A percentile compares a stretch with the other conserved stretches of the same genome.
Evolutionary conservation across 2,888 invertebrate genomes (phyloP).

Genomic region (Ganaspis brasiliensis): DNA sequence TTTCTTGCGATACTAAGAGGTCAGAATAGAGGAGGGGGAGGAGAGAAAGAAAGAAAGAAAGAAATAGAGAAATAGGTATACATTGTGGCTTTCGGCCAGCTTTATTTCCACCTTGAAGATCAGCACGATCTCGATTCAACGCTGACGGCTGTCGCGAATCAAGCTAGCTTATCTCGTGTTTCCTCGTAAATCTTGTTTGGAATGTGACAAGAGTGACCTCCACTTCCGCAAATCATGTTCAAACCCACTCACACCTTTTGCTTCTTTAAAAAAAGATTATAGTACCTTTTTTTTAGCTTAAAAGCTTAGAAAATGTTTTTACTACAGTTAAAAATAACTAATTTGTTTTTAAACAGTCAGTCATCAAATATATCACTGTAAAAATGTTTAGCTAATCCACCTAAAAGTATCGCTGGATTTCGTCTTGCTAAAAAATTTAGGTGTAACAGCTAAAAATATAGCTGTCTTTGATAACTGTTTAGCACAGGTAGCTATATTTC

Average conservation of each 20-base stretch:
- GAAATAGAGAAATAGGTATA: constrained; percentile 27
- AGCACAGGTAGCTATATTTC: no score
- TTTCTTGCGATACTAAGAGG: constrained; percentile 33
- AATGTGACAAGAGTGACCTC: constrained; percentile 43
- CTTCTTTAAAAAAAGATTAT: not conserved
- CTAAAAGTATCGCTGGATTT: no score
- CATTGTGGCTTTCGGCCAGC: constrained; percentile 51
- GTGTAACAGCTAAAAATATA: no score
- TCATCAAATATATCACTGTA: no score
- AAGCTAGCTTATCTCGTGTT: constrained; percentile 46
- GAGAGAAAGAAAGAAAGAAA: constrained; percentile 14
- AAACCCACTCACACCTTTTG: not conserved
- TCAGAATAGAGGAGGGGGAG: constrained; percentile 17
- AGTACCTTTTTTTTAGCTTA: no score
- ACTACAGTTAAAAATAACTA: no score
- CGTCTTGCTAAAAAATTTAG: no score
- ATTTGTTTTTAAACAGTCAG: no score
- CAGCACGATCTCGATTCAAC: constrained; percentile 23
- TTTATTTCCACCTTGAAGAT: constrained; percentile 49
- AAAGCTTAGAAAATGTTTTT: no score
- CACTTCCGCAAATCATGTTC: constrained; percentile 41
- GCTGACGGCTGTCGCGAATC: constrained; percentile 41
- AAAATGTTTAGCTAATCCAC: no score
- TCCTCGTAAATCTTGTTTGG: constrained; percentile 42
- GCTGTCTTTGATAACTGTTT: no score